phyloP scores from a whole-genome alignment of 2,797 vertebrate species.

The Orientallactaga sibirica region DNA sequence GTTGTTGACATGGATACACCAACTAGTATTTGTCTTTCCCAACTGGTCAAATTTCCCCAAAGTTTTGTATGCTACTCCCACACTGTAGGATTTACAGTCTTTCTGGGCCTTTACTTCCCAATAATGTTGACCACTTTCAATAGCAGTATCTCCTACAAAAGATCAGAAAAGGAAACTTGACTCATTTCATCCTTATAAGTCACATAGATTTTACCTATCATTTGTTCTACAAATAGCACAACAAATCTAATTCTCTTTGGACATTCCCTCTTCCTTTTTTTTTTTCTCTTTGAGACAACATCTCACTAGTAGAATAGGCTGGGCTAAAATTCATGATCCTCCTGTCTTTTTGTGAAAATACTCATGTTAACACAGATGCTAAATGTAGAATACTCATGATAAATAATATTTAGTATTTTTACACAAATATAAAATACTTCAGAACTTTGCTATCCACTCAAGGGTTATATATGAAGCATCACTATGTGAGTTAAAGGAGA shows the following conservation, averaged over 20 bases:
- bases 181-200: neutral
- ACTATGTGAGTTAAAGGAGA: constrained; percentile 4
- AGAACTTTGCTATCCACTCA: neutral
- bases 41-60: constrained; percentile 97
- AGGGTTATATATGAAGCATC: neutral
- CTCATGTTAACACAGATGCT: constrained; percentile 23
- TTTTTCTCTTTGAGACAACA: neutral
- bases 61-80: constrained; percentile 93
- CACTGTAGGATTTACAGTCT: constrained; percentile 95
- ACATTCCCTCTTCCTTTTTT: neutral
- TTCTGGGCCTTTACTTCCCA: constrained; percentile 95
- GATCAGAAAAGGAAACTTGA: constrained; percentile 33
- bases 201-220: neutral
- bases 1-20: constrained; percentile 96
- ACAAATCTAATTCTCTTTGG: constrained; percentile 6
- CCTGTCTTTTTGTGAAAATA: constrained; percentile 10
- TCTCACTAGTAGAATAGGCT: neutral
- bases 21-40: constrained; percentile 94
- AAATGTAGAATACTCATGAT: constrained; percentile 15
- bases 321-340: neutral
- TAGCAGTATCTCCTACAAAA: constrained; percentile 92
- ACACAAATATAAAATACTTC: constrained; percentile 48
- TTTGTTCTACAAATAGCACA: constrained; percentile 3
- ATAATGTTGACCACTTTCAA: constrained; percentile 94
- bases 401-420: constrained; percentile 26